phyloP scores from a whole-genome alignment of 2,113 vertebrate species.

The Scophthalmus maximus region DNA sequence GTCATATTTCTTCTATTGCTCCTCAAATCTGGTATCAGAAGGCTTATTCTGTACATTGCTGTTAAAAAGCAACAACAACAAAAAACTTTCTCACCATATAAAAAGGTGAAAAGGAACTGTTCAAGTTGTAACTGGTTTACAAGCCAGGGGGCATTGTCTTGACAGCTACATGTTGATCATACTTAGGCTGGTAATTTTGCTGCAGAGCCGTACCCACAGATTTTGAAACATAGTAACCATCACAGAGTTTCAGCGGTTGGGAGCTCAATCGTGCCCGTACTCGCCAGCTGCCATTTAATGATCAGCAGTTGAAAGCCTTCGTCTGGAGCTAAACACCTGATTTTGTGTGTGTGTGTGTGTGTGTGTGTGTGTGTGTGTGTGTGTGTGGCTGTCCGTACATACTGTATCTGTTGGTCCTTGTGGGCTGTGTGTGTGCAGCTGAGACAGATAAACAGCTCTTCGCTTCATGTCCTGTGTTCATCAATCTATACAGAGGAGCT shows the following conservation, averaged over 20 bases:
- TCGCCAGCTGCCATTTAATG: constrained; percentile 45
- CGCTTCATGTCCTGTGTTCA: constrained; percentile 46
- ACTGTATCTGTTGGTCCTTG: constrained; percentile 22
- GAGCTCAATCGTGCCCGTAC: constrained; percentile 40
- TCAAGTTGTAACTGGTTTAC: constrained; percentile 36
- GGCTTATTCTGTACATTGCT: background rate
- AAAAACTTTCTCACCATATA: background rate
- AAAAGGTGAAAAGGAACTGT: background rate
- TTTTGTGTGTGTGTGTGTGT: constrained; percentile 12
- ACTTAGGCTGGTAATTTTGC: constrained; percentile 9
- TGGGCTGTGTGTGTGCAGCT: constrained; percentile 30
- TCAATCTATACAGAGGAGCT: constrained; percentile 55
- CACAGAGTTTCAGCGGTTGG: constrained; percentile 12
- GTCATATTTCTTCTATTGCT: background rate
- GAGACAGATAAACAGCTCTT: constrained; percentile 62
- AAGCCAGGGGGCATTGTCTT: constrained; percentile 9
- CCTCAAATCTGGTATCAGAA: background rate
- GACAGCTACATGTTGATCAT: constrained; percentile 14
- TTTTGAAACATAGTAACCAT: constrained; percentile 2
- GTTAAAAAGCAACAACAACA: too few species aligned
- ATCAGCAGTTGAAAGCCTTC: constrained; percentile 38
- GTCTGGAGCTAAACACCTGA: constrained; percentile 28
- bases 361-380: constrained; percentile 8
- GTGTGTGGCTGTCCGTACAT: constrained; percentile 17
- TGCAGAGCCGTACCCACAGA: background rate